Evolutionary conservation across 2,113 vertebrate species (phyloP).

Genomic region (Mixornis gularis): DNA sequence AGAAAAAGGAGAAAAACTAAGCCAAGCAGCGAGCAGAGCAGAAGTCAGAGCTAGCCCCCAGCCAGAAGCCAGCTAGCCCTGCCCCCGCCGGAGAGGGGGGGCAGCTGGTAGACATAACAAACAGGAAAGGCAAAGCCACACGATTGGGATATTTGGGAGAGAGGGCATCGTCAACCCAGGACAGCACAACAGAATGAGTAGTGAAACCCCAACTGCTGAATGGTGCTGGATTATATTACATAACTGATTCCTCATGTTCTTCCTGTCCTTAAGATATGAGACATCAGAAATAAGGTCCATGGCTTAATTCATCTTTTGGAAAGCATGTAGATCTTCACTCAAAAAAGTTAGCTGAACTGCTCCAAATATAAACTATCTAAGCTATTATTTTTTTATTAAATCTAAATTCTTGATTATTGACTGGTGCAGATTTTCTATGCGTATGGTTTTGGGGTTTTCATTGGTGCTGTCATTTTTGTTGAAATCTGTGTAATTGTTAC

Average conservation of each 20-base stretch:
- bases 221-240: not conserved
- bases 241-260: accelerated
- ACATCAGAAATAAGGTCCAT: not conserved
- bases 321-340: not conserved
- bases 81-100: too few relatives aligned
- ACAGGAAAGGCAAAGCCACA: too few relatives aligned
- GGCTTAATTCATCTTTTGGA: not conserved
- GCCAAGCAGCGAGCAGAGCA: too few relatives aligned
- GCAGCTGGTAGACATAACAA: too few relatives aligned
- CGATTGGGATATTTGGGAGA: too few relatives aligned
- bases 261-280: not conserved
- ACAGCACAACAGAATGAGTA: not conserved
- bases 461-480: not conserved
- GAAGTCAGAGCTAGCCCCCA: too few relatives aligned
- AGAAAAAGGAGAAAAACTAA: too few relatives aligned
- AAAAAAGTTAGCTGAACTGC: not conserved
- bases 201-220: not conserved
- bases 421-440: not conserved
- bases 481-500: not conserved
- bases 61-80: too few relatives aligned
- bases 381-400: not conserved
- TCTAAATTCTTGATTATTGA: not conserved
- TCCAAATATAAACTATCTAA: not conserved
- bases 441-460: not conserved
- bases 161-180: too few relatives aligned